Base-by-base conservation (phyloP, 2,113 vertebrate species). In the Tylochromis polylepis region DNA sequence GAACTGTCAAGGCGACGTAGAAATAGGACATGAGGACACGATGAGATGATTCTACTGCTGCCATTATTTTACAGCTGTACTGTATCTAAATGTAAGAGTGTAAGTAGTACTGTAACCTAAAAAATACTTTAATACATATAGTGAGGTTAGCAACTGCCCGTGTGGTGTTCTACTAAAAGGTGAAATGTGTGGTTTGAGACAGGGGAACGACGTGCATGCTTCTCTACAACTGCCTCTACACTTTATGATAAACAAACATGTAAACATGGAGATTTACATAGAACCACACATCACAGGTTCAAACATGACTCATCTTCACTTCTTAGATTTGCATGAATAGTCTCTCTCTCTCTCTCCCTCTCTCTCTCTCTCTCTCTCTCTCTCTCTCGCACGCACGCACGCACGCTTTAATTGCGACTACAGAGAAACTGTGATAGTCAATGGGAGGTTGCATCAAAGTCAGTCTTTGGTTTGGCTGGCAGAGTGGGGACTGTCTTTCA, bases 161-260 rank as follows among this genome's bases (percentile, higher is more conserved):
- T 77, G 82, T 83, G 59, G 31, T 27, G 51, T 91, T 95, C 83
- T 82, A 72, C 56, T 87, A 55, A 94, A 94, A 87, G 46, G 34
- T 91, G 94, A 94, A 94, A 87, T 56, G 29, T 90, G 94, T 92
- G 94, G 94, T 93, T 93, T 51, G 82, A 79, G 36, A 79, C 20
- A 60, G 89, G 85, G 89, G 90, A 94, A 91, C 55, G 82, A 78
- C 11, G 18, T 1, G n/a, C 34, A 51, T 12, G 57, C 15, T 49
- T 67, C 31, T 84, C 27, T 78, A 75, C 78, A 80, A 24, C 60
- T 77, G 87, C 85, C 58, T 80, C 36, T 7, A 41, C 82, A 84
- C 59, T 4, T 34, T 53, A 20, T 51, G 24, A 82, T 14, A 88
- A 89, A 88, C 82, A 88, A 83, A 85, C 20, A 11, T 55, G 51